Percentiles rank a stretch among this genome's conserved stretches.
These are phyloP conservation scores for Temnopleurus reevesii DNA, from an alignment of 53 echinoderm and acorn worm species.

Conservation along the genomic window DNA sequence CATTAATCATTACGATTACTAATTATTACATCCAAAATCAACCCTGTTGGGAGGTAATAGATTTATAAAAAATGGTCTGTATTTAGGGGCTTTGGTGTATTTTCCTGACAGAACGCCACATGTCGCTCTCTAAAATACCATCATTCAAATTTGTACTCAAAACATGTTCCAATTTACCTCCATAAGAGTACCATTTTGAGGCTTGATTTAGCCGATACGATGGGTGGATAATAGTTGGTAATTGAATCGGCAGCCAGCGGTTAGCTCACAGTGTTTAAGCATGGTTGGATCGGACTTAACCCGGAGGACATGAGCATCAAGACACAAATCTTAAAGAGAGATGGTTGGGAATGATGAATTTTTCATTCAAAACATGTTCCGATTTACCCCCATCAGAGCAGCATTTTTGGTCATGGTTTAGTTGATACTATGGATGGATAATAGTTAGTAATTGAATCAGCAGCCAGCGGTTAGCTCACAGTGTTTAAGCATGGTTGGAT, in stretches of 20 bases:
- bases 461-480: neutral
- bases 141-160: neutral
- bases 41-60: no score
- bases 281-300: neutral
- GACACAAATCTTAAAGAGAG: neutral
- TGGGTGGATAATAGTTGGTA: neutral
- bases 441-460: neutral
- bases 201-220: constrained; percentile 2
- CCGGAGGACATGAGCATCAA: neutral
- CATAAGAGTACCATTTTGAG: neutral
- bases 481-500: neutral
- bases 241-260: constrained; percentile 16
- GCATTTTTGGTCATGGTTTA: constrained; percentile 11
- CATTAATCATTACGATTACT: no score
- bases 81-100: no score
- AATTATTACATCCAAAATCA: no score
- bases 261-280: neutral
- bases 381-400: neutral
- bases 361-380: no score
- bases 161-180: neutral
- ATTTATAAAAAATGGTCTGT: no score
- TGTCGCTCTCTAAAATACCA: neutral
- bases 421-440: neutral
- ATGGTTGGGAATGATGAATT: no score
- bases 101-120: no score